These are phyloP conservation scores for Heliconius hermathena DNA, from an alignment of 1,140 invertebrate species.

Conservation along the genomic window DNA sequence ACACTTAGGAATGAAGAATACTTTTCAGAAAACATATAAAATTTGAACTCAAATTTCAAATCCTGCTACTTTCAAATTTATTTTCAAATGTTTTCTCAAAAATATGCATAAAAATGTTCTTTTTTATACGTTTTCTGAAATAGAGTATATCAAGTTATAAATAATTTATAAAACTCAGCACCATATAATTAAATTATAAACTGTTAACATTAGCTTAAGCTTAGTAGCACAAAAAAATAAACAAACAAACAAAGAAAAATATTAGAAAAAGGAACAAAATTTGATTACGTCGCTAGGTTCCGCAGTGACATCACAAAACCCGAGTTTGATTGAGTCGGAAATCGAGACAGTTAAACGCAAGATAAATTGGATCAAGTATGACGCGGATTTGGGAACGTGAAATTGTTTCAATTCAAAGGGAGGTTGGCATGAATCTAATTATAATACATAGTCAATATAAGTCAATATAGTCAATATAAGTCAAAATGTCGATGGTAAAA, in stretches of 20 bases:
- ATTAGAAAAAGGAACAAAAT: background rate
- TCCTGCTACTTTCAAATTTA: too few relatives aligned
- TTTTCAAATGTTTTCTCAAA: too few relatives aligned
- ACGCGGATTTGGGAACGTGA: constrained; percentile 18
- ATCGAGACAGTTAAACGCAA: constrained; percentile 32
- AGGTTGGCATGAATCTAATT: constrained; percentile 26
- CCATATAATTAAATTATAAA: background rate
- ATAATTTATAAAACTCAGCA: too few relatives aligned
- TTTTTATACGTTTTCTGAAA: too few relatives aligned
- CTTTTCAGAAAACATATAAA: too few relatives aligned
- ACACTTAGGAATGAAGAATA: too few relatives aligned
- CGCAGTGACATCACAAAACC: constrained; percentile 20
- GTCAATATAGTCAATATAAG: constrained; percentile 1
- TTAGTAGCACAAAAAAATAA: background rate
- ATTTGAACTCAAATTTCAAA: too few relatives aligned
- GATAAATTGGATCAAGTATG: constrained; percentile 32
- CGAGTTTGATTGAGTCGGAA: constrained; percentile 34
- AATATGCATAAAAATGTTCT: too few relatives aligned
- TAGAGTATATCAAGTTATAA: too few relatives aligned
- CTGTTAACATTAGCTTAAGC: background rate
- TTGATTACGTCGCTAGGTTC: constrained; percentile 7
- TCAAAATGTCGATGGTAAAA: background rate
- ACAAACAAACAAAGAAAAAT: background rate
- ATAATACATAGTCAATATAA: constrained; percentile 17
- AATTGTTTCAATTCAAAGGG: constrained; percentile 33